A percentile compares a stretch with the other conserved stretches of the same genome.
phyloP scores from a whole-genome alignment of 2,113 vertebrate species.

The Thalassarche chlororhynchos region DNA sequence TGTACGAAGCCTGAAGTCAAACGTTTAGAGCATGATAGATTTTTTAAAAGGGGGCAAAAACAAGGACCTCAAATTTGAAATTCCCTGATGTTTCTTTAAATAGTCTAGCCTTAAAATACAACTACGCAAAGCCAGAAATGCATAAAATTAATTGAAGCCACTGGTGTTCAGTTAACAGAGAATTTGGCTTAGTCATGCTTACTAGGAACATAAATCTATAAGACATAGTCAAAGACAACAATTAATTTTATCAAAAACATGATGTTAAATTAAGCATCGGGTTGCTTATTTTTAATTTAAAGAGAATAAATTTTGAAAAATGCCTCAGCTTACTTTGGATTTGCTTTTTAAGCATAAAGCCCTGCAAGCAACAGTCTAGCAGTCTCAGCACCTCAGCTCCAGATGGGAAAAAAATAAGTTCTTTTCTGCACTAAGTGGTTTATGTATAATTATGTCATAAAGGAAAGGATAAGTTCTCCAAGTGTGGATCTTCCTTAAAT shows the following conservation, averaged over 20 bases:
- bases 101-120: background rate
- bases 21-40: background rate
- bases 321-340: background rate
- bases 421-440: background rate
- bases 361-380: background rate
- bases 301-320: background rate
- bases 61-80: background rate
- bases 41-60: background rate
- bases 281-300: slow-evolving; percentile 7
- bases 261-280: background rate
- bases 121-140: background rate
- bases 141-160: background rate
- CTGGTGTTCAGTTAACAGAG: background rate
- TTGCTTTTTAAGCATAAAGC: background rate
- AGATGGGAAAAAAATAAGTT: background rate
- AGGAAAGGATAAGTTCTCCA: background rate
- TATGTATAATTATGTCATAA: background rate
- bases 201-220: background rate
- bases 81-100: background rate
- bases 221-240: background rate
- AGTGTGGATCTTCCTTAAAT: background rate
- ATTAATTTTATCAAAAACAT: background rate
- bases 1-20: background rate
- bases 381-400: background rate
- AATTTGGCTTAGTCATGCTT: background rate